Base-by-base conservation (phyloP, 1,140 invertebrate genomes). In the Copidosoma floridanum region DNA sequence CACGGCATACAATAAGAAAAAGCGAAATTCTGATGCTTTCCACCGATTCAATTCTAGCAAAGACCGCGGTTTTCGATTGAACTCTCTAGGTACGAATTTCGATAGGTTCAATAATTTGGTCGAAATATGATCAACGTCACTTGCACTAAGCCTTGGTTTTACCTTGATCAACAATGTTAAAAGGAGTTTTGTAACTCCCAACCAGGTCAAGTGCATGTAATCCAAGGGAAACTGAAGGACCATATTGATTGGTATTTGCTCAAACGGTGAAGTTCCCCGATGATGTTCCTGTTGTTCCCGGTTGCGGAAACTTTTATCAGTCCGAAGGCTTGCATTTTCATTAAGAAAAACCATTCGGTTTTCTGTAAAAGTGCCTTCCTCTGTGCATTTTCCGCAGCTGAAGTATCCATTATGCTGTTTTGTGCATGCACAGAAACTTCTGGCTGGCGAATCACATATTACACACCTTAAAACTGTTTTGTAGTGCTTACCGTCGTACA, bases 21-120 rank as follows among this genome's bases (percentile, higher is more conserved):
- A 21, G 53, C 44, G 59, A 18, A 61, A 61, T 46, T 57, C 55
- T 21, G 55, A 57, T 43, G 56, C 63, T 57, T 67, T 65, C 57
- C 65, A 67, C n/a, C 23, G 26, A 38, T 23, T 3, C 2, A 43
- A 47, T 50, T 50, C 43, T 10, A 21, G 41, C 18, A 23, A 50
- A 6, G 52, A 55, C 29, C 29, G 44, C 16, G 32, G 57, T 59
- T 57, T 65, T 57, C 53, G 23, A 18, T 44, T 35, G 27, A 63
- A 65, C 44, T 67, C 64, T 18, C 11, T 12, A 26, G 51, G 57
- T 20, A 64, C 20, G 14, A 35, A 35, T 7, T 7, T n/a, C n/a
- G n/a, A n/a, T n/a, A n/a, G n/a, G n/a, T n/a, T n/a, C n/a, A n/a
- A n/a, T n/a, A n/a, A n/a, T 7, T 35, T 7, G 32, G 7, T 35